Evolutionary conservation across 2,888 invertebrate genomes (phyloP), one percentile per base, ranked within the genome.

Genomic region (Netelia fuscicornis): DNA sequence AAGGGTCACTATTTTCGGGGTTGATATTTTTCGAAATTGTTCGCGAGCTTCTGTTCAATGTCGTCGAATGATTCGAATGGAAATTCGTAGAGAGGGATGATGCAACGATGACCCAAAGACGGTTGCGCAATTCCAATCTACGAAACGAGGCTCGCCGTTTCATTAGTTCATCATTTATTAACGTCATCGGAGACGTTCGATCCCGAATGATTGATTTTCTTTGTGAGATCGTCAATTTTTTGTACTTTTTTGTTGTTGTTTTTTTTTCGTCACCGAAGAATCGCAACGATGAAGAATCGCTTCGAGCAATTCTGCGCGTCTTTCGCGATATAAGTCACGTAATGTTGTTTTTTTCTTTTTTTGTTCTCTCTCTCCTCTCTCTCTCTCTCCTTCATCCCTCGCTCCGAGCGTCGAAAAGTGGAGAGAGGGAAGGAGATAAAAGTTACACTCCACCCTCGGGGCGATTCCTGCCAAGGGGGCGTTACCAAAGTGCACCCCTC

Each of bases 401-500:
- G 60, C 11, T 67, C 67, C 11, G 17, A 48, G 30, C 71, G 30
- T 20, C 48, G 62, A 58, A 48, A 54, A 72, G 84, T 72, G 76
- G 77, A 67, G 75, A 62, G 71, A 30, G n/a, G 23, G 75, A 82
- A 62, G 10, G 44, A 79, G 75, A 85, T 75, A 79, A 82, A 82
- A 82, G 71, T 85, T 76, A 76, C 71, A 76, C 82, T 72, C 85
- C 82, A 82, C 75, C 82, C 82, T 85, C 71, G 75, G 44, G 75
- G 58, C 64, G 67, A 74, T 70, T 62, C 67, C 58, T 76, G 70
- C 56, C 72, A 62, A 62, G 56, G 85, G 86, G 89, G 88, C 88
- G 90, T 86, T 79, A 85, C 77, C 77, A 52, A 76, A 64, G 64
- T 17, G 72, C 71, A 86, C 71, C 87, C 87, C 89, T 89, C 89